Base-by-base conservation (phyloP, 2,113 vertebrate species). In the Procavia capensis region DNA sequence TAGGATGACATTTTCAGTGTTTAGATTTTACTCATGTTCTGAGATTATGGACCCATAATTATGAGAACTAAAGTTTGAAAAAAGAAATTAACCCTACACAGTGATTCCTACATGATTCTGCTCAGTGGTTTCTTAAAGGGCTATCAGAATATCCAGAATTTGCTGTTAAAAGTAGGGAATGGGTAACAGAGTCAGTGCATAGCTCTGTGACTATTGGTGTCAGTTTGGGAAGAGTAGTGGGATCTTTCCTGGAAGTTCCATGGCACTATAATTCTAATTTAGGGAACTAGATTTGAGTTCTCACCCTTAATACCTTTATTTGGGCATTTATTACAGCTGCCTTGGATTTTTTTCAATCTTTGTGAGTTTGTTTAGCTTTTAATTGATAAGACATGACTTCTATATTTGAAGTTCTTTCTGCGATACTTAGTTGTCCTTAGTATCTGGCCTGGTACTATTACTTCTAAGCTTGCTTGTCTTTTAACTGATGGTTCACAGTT, bases 61-160 rank as follows among this genome's bases (percentile, higher is more conserved):
- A n/a, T 94, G 50, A 76, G n/a, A 82, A 89, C 89, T 88, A 83
- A 89, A 90, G 72, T 78, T 31, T 63, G 9, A 27, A 34, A 8
- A 39, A 63, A 74, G 16, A 63, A 14, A 36, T 66, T 70, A 74
- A 88, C 81, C 57, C 0, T 7, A 72, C 90, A 83, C 17, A 91
- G 64, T 31, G 24, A 85, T 24, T 72, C 25, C 9, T 94, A 4
- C 1, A 0, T 54, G 47, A 5, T 47, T 39, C 57, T 80, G 22
- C 74, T 89, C 41, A 85, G 16, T 90, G 39, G 36, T 81, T 90
- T 92, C 76, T 63, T 57, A 63, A 47, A 39, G 17, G 54, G 22
- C 45, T 64, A 0, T 50, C 41, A 10, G 78, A 84, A 16, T 76
- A 80, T 76, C 17, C 5, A 59, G 34, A 45, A 64, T 87, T 31